These are phyloP conservation scores for Seriola dumerili DNA, from an alignment of 2,113 vertebrate species.

Conservation along the genomic window DNA sequence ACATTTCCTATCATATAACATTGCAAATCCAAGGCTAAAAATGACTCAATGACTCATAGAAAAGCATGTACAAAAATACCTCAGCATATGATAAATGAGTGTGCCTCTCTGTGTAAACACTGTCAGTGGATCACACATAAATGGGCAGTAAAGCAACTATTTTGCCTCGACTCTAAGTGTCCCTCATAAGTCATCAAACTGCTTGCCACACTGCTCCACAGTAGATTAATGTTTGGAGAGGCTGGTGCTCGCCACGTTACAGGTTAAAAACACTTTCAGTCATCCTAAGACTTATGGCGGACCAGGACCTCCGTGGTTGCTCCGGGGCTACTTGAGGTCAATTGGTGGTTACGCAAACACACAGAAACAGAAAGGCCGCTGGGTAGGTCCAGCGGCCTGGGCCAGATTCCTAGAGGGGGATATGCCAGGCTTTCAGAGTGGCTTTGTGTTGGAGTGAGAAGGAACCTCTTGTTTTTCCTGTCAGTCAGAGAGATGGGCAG, in stretches of 20 bases:
- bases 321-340: slow-evolving; percentile 62
- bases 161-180: slow-evolving; percentile 27
- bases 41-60: neutral
- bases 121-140: slow-evolving; percentile 17
- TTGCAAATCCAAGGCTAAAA: neutral
- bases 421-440: slow-evolving; percentile 65
- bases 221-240: slow-evolving; percentile 27
- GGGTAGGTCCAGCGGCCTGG: slow-evolving; percentile 28
- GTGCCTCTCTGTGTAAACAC: slow-evolving; percentile 19
- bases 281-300: slow-evolving; percentile 16
- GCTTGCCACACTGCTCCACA: neutral
- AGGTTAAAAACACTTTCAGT: slow-evolving; percentile 55
- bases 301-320: slow-evolving; percentile 31
- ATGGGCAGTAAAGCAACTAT: slow-evolving; percentile 18
- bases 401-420: slow-evolving; percentile 64
- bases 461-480: slow-evolving; percentile 76
- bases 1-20: neutral
- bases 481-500: slow-evolving; percentile 80
- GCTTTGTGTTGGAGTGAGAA: slow-evolving; percentile 79
- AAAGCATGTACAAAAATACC: neutral
- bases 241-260: neutral
- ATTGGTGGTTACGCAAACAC: slow-evolving; percentile 69
- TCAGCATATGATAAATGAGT: slow-evolving; percentile 29
- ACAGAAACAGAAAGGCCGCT: slow-evolving; percentile 37
- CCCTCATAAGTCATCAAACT: slow-evolving; percentile 33